These are phyloP conservation scores for Scaptomyza montana DNA, from an alignment of 1,140 invertebrate genomes.

Conservation along the genomic window DNA sequence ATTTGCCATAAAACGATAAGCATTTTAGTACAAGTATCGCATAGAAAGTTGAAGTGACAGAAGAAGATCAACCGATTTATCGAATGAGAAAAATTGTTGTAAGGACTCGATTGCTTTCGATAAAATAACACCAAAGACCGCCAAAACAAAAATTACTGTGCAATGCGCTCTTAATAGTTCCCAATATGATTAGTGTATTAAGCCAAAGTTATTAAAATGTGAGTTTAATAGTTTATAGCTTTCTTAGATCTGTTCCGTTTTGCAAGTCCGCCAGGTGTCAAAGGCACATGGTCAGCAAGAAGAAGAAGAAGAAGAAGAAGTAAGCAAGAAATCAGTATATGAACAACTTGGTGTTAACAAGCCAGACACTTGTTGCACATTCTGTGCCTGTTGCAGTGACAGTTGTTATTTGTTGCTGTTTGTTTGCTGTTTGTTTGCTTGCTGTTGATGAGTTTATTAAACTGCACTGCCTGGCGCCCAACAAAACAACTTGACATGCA, in stretches of 20 bases:
- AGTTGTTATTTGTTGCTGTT: conserved; percentile 2
- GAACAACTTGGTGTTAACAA: conserved; percentile 2
- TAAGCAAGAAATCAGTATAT: too few relatives aligned
- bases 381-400: conserved; percentile 3
- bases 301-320: not conserved
- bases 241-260: conserved; percentile 21
- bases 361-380: conserved; percentile 14
- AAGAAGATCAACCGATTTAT: too few relatives aligned
- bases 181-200: too few relatives aligned
- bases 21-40: too few relatives aligned
- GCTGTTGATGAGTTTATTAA: conserved; percentile 25
- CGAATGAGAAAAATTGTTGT: too few relatives aligned
- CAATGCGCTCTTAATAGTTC: too few relatives aligned
- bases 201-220: not conserved
- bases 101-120: too few relatives aligned
- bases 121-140: too few relatives aligned
- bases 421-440: not conserved
- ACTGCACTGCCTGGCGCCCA: conserved; percentile 9
- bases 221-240: not conserved
- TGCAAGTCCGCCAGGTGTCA: conserved; percentile 15
- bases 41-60: too few relatives aligned
- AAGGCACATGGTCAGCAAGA: conserved; percentile 31
- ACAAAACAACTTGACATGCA: conserved; percentile 1
- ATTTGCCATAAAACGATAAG: too few relatives aligned
- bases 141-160: too few relatives aligned